Conservation (phyloP, 2,797 vertebrate species). For the Gallinago solitaria region DNA sequence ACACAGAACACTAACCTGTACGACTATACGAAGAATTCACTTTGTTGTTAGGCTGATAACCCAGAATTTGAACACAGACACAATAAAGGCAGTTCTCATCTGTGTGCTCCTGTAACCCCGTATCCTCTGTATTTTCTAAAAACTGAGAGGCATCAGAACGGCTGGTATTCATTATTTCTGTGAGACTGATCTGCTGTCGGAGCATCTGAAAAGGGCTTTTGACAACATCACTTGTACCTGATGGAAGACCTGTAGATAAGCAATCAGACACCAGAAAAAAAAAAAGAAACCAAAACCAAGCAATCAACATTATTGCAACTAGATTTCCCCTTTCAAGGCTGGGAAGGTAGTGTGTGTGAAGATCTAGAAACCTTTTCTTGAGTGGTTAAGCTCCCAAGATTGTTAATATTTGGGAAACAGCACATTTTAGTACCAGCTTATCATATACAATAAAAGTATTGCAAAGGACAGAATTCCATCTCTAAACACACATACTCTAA, state of each 20-base stretch:
- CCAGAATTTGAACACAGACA: slow-evolving; percentile 88
- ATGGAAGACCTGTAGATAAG: slow-evolving; percentile 68
- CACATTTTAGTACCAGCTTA: not conserved
- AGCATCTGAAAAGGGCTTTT: slow-evolving; percentile 85
- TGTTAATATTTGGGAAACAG: not conserved
- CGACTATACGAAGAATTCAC: slow-evolving; percentile 84
- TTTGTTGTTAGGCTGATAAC: slow-evolving; percentile 87
- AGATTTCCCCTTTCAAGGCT: not conserved
- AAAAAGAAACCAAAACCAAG: not conserved
- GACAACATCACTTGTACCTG: slow-evolving; percentile 82
- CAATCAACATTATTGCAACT: not conserved
- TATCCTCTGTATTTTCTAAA: slow-evolving; percentile 90
- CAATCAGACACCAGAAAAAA: not conserved
- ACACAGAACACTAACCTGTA: slow-evolving; percentile 81
- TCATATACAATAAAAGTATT: not conserved
- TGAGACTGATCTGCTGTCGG: slow-evolving; percentile 95
- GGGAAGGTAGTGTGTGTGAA: not conserved
- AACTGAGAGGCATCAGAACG: slow-evolving; percentile 87
- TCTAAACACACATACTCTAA: not conserved
- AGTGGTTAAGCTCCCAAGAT: not conserved
- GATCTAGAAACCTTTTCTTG: not conserved
- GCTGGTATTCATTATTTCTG: slow-evolving; percentile 93
- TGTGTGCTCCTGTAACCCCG: slow-evolving; percentile 93
- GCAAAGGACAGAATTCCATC: not conserved
- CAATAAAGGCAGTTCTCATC: slow-evolving; percentile 98